Evolutionary conservation across 2,888 invertebrate species (phyloP).

Genomic region (Scaptomyza tumidula): DNA sequence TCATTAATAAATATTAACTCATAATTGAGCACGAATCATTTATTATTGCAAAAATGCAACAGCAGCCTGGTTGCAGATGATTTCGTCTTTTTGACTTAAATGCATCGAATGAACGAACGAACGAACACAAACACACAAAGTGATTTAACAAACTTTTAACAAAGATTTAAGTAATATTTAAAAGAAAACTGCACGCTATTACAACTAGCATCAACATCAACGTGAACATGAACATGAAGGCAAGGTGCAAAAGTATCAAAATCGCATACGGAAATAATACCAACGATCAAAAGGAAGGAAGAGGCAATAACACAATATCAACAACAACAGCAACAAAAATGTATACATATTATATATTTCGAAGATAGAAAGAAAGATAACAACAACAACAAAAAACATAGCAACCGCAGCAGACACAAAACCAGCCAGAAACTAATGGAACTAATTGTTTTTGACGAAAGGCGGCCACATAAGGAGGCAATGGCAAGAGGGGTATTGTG

Average conservation of each 20-base stretch:
- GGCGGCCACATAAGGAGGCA: constrained; percentile 61
- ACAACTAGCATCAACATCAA: too few relatives aligned
- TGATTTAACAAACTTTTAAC: constrained; percentile 58
- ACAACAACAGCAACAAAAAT: constrained; percentile 4
- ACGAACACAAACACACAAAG: not conserved
- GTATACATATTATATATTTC: not conserved
- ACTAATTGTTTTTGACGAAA: constrained; percentile 74
- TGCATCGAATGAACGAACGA: not conserved
- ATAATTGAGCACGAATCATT: constrained; percentile 60
- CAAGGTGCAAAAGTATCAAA: constrained; percentile 48
- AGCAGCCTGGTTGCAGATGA: constrained; percentile 2
- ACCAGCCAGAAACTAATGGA: constrained; percentile 69
- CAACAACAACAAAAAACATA: not conserved
- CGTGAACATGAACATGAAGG: not conserved
- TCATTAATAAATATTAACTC: constrained; percentile 75
- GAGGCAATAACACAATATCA: constrained; percentile 48
- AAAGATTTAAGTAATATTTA: constrained; percentile 57
- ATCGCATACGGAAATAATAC: constrained; percentile 65
- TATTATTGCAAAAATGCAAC: constrained; percentile 35
- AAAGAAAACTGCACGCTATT: constrained; percentile 42
- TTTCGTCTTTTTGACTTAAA: constrained; percentile 12
- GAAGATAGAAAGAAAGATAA: constrained; percentile 20
- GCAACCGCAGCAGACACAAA: constrained; percentile 32
- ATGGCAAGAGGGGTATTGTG: not conserved
- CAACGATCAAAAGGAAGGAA: constrained; percentile 68